Evolutionary conservation across 1,140 invertebrate genomes (phyloP), one percentile per base, ranked within the genome.

Genomic region (fruit fly (Drosophila melanogaster)): DNA sequence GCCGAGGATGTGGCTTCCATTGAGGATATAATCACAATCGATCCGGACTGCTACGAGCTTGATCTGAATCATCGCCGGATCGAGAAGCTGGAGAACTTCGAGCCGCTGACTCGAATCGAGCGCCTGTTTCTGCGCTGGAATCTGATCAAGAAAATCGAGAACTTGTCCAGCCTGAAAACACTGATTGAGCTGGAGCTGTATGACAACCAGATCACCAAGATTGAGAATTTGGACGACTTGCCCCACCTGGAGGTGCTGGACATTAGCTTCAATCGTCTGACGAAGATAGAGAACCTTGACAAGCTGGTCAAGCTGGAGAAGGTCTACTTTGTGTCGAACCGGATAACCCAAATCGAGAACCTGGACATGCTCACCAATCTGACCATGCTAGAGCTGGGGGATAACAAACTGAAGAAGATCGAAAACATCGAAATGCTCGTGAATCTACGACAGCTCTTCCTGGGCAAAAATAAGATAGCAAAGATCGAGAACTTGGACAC

Each of bases 381-480:
- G 10, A 95, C 95, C 43, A 94, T 97, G 91, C 92, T 99, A 19
- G 99, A 99, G 93, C 92, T 99, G 35, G 99, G 99, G 1, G 97
- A 99, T 78, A 99, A 99, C 93, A 96, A 91, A 66, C 50, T 92
- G 3, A 93, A 96, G 94, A 95, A 95, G 91, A 97, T 99, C 73
- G 96, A 97, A 92, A 98, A 98, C 93, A 92, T 98, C 7, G 95
- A 97, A 26, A 94, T 94, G 15, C 92, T 98, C 24, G 93, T 93
- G 14, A 95, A 95, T 79, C 92, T 99, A 19, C 95, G 94, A 17
- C 94, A 95, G 83, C 92, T 99, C 2, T 98, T 96, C 92, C 92
- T 99, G 49, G 98, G 98, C 0, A 99, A 99, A 92, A 99, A 99
- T 92, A 99, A 99, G 94, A 98, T 99, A 57, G 93, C 94, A 0